Conservation (phyloP, 2,888 invertebrate species). For the Phanerotoma sp. region DNA sequence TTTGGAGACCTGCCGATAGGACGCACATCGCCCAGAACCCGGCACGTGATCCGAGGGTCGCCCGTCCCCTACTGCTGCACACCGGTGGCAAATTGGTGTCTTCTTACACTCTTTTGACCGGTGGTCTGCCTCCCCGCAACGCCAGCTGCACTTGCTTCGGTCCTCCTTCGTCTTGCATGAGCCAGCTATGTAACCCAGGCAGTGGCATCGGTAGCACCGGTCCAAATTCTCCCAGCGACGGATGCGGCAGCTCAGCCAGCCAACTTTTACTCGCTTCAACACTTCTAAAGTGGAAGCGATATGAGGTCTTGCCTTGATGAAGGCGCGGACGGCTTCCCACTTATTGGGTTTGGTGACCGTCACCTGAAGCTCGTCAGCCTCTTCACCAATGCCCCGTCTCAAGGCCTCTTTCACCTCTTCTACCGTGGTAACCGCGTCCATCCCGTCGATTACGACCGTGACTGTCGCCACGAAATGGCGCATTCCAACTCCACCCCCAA, state of each 20-base stretch:
- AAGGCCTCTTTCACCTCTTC: not conserved
- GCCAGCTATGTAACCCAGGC: conserved; percentile 3
- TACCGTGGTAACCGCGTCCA: not conserved
- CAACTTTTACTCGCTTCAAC: not conserved
- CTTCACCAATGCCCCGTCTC: not conserved
- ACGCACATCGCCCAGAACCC: not conserved
- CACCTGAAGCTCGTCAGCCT: not conserved
- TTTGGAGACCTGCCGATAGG: not conserved
- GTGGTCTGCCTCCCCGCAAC: not conserved
- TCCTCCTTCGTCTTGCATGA: conserved; percentile 1
- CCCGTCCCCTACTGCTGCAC: not conserved
- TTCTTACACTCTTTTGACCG: not conserved
- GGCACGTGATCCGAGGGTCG: not conserved
- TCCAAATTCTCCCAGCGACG: not conserved
- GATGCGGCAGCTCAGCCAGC: not conserved
- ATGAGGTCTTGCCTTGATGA: not conserved
- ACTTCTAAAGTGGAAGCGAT: not conserved
- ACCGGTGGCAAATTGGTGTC: not conserved
- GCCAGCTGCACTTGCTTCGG: not conserved
- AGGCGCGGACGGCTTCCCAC: no score
- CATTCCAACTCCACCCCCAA: not conserved
- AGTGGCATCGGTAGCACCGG: not conserved
- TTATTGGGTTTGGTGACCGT: not conserved
- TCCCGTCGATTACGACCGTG: not conserved
- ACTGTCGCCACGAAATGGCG: not conserved